Base-by-base conservation (phyloP, 2,888 invertebrate genomes). In the Agonopterix subpropinquella region DNA sequence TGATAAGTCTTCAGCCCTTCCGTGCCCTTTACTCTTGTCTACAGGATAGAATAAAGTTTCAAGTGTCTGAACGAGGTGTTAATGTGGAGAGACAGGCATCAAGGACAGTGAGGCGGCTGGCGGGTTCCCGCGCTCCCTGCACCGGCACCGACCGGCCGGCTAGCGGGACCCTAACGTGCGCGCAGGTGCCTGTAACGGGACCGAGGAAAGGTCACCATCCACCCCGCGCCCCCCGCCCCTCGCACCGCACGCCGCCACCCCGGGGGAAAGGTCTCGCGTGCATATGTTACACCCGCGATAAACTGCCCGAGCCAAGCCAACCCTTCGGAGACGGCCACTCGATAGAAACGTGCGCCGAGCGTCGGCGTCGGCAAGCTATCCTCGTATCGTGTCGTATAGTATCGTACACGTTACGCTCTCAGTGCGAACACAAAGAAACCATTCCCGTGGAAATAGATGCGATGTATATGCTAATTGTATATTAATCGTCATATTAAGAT, bases 141-240 rank as follows among this genome's bases (percentile, higher is more conserved):
- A 9, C 39, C n/a, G 39, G n/a, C 10, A 10, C 39, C 39, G 39
- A 9, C 39, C 9, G 11, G 52, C 39, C 9, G 11, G 52, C 56
- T 59, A 77, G 76, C 81, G 77, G 82, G 73, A 78, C 65, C 68
- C 59, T 66, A 77, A 74, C 79, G 80, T 65, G 59, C 9, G 56
- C 64, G 73, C 73, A 75, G 77, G 75, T 76, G 78, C 64, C 66
- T 51, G 53, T 73, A 80, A 76, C 83, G 82, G 81, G 76, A 75
- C 71, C 61, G 28, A 53, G 57, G 59, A 82, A 82, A 83, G 83
- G 84, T 83, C 84, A 74, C 61, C 58, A 52, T 55, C 52, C 53
- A 13, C 48, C 39, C 28, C 47, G 18, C 50, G 28, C 39, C 53
- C 49, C 57, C 52, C 53, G 28, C 48, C 41, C 18, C 47, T 28